Evolutionary conservation across 2,113 vertebrate genomes (phyloP).

Genomic region (Donacobius atricapilla): DNA sequence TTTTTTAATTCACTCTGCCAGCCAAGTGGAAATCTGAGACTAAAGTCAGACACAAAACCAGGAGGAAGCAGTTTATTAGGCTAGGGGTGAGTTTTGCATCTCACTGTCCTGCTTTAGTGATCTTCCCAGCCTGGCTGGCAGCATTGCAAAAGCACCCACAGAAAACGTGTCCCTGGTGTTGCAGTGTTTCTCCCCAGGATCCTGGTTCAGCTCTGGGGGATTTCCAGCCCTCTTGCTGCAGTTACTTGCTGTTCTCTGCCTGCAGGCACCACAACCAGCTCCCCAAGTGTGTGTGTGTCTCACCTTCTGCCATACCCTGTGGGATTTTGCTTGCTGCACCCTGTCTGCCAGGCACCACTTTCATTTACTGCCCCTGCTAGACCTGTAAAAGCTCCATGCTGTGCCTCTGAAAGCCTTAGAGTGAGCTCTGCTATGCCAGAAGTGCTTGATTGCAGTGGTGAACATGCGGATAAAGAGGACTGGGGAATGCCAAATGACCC

Average conservation of each 20-base stretch:
- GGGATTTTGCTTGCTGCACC: background rate
- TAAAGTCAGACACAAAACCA: background rate
- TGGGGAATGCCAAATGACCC: background rate
- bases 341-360: background rate
- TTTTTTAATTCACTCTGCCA: background rate
- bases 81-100: background rate
- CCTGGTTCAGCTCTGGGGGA: background rate
- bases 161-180: background rate
- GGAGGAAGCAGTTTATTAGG: background rate
- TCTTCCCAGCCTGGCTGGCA: background rate
- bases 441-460: background rate
- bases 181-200: background rate
- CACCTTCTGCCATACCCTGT: background rate
- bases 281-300: background rate
- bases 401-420: background rate
- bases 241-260: background rate
- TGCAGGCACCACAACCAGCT: background rate
- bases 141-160: background rate
- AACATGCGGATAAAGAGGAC: rapidly evolving
- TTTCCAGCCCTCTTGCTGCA: background rate
- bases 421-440: background rate
- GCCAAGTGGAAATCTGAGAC: background rate
- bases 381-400: background rate
- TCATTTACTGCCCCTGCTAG: background rate
- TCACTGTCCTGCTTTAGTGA: background rate